Base-by-base conservation (phyloP, 2,888 invertebrate species). In the Loripinus fragilis region DNA sequence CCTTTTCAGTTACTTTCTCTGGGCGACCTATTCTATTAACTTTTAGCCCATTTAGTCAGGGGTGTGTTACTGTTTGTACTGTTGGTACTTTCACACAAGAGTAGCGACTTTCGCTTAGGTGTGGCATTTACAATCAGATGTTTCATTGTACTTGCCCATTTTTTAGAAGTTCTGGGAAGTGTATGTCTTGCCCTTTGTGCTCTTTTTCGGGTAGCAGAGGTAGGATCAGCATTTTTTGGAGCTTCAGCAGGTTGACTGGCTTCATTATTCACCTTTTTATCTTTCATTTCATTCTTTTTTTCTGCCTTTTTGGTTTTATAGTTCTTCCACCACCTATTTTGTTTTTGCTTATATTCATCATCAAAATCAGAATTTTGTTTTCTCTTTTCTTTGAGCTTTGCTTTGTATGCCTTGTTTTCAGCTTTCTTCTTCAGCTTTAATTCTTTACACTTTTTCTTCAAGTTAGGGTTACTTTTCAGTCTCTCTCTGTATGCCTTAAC, bases 351-450 rank as follows among this genome's bases (percentile, higher is more conserved):
- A 23, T 50, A 17, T 30, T 66, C 23, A 15, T 76, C 30, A 42
- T 76, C 67, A 30, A 30, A 33, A 17, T n/a, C 15, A 25, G 52
- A 17, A 35, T 73, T 52, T 35, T 20, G 55, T 35, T 45, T 38
- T 72, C 76, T 76, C 25, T 42, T 3, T 38, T 52, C 33, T 33
- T 42, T 68, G 20, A 68, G 30, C 17, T 28, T n/a, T 45, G 52
- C 25, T 70, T 74, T 78, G 70, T 78, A 73, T n/a, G 30, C 7
- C 17, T 8, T n/a, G 41, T 78, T 74, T 52, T 78, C 48, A 42
- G 65, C 68, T 72, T 68, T 35, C 67, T 76, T 76, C 71, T 48
- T 50, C 45, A 30, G 33, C 71, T 76, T 71, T n/a, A 66, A 20
- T 38, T 72, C 55, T 60, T 68, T 35, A n/a, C 35, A 42, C 55